Percentiles rank a stretch among this genome's conserved stretches.
Conservation (phyloP, 1,140 invertebrate genomes). For the Drosophila novamexicana region DNA sequence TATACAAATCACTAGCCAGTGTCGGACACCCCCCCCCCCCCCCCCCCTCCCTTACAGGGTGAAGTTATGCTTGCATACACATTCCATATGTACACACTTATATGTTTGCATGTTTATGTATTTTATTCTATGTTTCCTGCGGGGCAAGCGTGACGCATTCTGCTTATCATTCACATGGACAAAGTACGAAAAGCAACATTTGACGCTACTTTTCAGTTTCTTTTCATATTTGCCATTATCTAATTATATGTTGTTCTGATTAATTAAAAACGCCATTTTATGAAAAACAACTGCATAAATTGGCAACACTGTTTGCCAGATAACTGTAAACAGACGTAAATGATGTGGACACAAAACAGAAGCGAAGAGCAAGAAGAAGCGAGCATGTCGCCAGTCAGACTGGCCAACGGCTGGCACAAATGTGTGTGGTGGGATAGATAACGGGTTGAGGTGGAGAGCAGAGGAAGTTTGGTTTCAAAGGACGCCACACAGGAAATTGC, state of each 20-base stretch:
- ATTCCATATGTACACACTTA: neutral
- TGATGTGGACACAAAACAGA: slow-evolving; percentile 45
- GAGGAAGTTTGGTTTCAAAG: neutral
- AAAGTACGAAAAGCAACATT: neutral
- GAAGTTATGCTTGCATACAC: slow-evolving; percentile 34
- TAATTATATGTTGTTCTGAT: neutral
- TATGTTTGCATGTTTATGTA: slow-evolving; percentile 1
- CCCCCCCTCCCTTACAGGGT: neutral
- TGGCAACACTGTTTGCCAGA: slow-evolving; percentile 27
- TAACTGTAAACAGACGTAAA: slow-evolving; percentile 48
- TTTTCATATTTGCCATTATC: neutral
- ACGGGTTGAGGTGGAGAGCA: neutral
- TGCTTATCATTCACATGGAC: slow-evolving; percentile 19
- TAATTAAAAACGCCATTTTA: neutral
- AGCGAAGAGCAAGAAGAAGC: slow-evolving; percentile 14
- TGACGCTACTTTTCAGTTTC: neutral
- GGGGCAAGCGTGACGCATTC: slow-evolving; percentile 24
- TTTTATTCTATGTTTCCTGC: slow-evolving; percentile 6
- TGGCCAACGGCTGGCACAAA: slow-evolving; percentile 73
- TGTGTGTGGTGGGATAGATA: slow-evolving; percentile 6
- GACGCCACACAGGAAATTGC: slow-evolving; percentile 47
- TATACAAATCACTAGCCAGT: slow-evolving; percentile 33
- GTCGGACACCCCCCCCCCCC: neutral
- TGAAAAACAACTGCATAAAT: slow-evolving; percentile 2
- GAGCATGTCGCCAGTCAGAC: slow-evolving; percentile 71